Evolutionary conservation across 2,113 vertebrate species (phyloP).

Genomic region (Ramphastos sulfuratus): DNA sequence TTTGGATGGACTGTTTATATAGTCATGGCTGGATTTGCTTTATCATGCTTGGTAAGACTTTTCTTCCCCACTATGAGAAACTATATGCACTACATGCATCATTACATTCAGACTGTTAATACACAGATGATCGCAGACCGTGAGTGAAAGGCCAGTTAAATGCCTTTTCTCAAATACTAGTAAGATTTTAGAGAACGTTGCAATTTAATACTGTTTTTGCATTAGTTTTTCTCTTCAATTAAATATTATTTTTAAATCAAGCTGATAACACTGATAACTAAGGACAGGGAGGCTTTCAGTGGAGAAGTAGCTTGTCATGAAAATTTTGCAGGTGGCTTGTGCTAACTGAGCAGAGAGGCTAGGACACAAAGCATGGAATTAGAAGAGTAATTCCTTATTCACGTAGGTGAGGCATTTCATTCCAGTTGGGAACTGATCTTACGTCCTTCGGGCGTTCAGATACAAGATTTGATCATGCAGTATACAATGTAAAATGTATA

Average conservation of each 20-base stretch:
- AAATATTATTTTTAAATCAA: not conserved
- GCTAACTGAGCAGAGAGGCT: not conserved
- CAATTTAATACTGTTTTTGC: not conserved
- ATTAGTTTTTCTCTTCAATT: not conserved
- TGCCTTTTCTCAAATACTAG: not conserved
- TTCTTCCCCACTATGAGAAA: not conserved
- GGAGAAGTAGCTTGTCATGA: not conserved
- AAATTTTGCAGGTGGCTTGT: not conserved
- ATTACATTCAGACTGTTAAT: not conserved
- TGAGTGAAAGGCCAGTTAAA: not conserved
- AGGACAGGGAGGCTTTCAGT: not conserved
- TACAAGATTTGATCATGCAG: not conserved
- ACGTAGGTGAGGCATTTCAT: rapidly evolving
- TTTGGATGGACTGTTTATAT: slow-evolving; percentile 98
- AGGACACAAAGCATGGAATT: not conserved
- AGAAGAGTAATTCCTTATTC: not conserved
- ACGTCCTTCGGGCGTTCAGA: not conserved
- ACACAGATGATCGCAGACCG: not conserved
- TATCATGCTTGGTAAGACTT: slow-evolving; percentile 91
- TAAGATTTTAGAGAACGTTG: not conserved
- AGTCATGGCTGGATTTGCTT: slow-evolving; percentile 89
- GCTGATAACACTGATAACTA: not conserved
- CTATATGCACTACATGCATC: not conserved
- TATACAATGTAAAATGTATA: not conserved
- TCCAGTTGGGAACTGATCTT: rapidly evolving